A percentile compares a stretch with the other conserved stretches of the same genome.
These are phyloP conservation scores for Ammospiza caudacuta DNA, from an alignment of 2,113 vertebrate species.

Conservation along the genomic window DNA sequence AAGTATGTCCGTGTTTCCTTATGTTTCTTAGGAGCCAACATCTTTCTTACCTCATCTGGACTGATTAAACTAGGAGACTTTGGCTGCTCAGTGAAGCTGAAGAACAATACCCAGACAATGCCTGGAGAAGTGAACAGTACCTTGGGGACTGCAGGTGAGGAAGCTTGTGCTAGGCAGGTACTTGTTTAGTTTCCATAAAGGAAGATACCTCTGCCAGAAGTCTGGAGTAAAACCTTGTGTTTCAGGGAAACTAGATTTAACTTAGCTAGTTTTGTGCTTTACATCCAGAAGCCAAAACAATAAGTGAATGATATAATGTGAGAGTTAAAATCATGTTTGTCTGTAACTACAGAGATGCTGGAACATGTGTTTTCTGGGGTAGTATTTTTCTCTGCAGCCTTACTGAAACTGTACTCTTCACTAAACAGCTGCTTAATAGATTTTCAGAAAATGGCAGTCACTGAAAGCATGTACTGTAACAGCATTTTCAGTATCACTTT, in stretches of 20 bases:
- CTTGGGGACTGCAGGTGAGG: constrained; percentile 93
- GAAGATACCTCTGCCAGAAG: background rate
- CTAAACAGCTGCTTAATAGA: background rate
- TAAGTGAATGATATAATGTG: background rate
- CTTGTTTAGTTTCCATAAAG: background rate
- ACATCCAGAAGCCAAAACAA: background rate
- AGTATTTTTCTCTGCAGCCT: background rate
- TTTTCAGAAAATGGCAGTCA: background rate
- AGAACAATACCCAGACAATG: constrained; percentile 98
- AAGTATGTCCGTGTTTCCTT: background rate
- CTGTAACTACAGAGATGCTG: background rate
- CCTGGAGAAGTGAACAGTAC: constrained; percentile 99
- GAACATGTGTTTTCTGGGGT: background rate
- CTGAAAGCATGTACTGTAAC: background rate
- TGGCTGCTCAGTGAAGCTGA: constrained; percentile 96
- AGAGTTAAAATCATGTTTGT: background rate
- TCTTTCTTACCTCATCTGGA: constrained; percentile 96
- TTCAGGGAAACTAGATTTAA: background rate
- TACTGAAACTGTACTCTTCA: background rate
- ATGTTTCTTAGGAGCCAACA: constrained; percentile 89
- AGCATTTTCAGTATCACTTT: background rate
- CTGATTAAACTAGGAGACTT: constrained; percentile 98
- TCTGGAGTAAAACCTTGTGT: background rate
- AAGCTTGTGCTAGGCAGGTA: background rate
- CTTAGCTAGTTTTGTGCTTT: background rate